These are phyloP conservation scores for Colletes latitarsis DNA, from an alignment of 1,140 invertebrate species.

Conservation along the genomic window DNA sequence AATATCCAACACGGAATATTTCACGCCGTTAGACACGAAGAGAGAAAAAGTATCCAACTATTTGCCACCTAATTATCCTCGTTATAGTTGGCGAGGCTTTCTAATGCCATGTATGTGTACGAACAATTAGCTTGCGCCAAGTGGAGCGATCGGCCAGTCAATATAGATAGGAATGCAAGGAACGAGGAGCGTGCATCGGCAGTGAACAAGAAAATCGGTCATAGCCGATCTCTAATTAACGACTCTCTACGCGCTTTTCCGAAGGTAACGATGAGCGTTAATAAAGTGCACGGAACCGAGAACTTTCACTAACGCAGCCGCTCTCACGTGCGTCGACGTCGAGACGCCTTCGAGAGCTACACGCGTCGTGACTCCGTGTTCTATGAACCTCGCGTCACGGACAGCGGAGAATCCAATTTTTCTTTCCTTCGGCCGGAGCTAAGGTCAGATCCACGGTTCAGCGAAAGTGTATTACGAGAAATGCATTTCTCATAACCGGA, in stretches of 20 bases:
- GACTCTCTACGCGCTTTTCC: slow-evolving; percentile 22
- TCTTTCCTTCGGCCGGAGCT: not conserved
- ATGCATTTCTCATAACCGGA: not conserved
- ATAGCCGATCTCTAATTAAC: slow-evolving; percentile 44
- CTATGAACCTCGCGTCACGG: slow-evolving; percentile 17
- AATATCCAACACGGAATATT: no score
- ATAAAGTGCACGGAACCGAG: slow-evolving; percentile 42
- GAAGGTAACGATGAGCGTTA: slow-evolving; percentile 21
- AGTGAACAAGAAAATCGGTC: slow-evolving; percentile 42
- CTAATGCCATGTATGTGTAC: slow-evolving; percentile 4
- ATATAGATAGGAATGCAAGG: slow-evolving; percentile 45
- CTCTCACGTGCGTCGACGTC: slow-evolving; percentile 27
- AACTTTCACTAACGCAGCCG: slow-evolving; percentile 52
- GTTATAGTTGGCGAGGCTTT: slow-evolving; percentile 3
- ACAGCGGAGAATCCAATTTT: slow-evolving; percentile 13
- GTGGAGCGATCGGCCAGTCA: not conserved
- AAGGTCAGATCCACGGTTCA: not conserved
- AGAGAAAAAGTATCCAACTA: not conserved
- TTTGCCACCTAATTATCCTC: not conserved
- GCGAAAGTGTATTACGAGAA: not conserved
- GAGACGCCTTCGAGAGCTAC: slow-evolving; percentile 15
- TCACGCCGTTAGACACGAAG: not conserved
- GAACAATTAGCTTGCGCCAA: not conserved
- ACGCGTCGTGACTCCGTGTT: slow-evolving; percentile 11
- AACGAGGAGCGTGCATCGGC: slow-evolving; percentile 12